Percentiles rank a stretch among this genome's conserved stretches.
Conservation (phyloP, 2,888 invertebrate genomes). For the Scaptomyza parva region DNA sequence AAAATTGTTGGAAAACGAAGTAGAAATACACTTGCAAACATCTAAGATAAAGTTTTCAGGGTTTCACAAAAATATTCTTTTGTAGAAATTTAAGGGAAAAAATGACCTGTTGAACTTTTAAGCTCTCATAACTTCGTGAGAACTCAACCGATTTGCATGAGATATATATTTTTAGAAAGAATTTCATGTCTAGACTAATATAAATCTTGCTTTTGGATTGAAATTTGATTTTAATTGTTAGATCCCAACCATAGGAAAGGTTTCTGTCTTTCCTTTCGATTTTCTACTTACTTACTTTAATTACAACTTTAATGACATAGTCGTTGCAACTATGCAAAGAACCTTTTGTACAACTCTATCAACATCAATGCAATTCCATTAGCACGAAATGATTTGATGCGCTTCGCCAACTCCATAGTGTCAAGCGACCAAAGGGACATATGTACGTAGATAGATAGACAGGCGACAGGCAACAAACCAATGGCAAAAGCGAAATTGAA, state of each 20-base stretch:
- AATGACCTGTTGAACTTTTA: background rate
- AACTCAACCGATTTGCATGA: background rate
- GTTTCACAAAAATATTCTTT: no score
- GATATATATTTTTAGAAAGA: background rate
- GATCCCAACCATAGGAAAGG: no score
- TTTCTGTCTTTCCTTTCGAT: no score
- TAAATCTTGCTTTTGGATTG: no score
- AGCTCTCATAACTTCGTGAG: background rate
- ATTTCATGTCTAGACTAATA: background rate
- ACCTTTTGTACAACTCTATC: constrained; percentile 67
- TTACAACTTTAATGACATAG: constrained; percentile 4
- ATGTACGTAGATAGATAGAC: no score
- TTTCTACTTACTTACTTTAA: background rate
- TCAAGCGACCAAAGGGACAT: constrained; percentile 43
- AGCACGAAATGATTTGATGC: constrained; percentile 79
- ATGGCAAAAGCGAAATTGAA: background rate
- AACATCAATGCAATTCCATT: constrained; percentile 80
- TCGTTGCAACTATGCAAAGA: constrained; percentile 5
- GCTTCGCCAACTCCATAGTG: constrained; percentile 49
- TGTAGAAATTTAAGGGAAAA: no score
- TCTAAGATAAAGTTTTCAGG: background rate
- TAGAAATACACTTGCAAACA: background rate
- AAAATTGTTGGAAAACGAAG: background rate
- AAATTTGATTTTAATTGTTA: no score
- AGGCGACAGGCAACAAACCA: constrained; percentile 33